phyloP scores from a whole-genome alignment of 1,140 invertebrate species.

The Subanguina moxae region DNA sequence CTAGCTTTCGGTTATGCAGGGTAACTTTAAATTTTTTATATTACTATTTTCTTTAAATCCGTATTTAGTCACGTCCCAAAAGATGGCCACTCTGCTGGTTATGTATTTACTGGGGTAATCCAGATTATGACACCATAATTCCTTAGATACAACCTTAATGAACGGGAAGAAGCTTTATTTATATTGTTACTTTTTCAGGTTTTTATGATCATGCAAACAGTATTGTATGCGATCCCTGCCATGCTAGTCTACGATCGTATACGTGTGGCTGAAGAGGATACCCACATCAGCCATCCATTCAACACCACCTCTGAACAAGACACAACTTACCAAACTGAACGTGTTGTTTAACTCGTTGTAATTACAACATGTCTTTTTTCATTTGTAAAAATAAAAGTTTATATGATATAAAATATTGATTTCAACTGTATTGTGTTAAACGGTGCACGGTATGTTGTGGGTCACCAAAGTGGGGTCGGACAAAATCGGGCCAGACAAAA shows the following conservation, averaged over 20 bases:
- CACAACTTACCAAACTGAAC: neutral
- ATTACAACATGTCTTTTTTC: no score
- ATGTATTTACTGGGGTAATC: constrained; percentile 39
- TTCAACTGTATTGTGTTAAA: no score
- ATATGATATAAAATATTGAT: no score
- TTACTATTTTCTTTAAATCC: no score
- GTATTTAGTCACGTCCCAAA: constrained; percentile 16
- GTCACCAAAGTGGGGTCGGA: no score
- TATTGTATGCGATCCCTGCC: constrained; percentile 36
- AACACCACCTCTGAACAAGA: neutral
- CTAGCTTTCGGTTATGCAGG: constrained; percentile 37
- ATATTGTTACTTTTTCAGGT: no score
- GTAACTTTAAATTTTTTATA: no score
- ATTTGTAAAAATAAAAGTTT: no score
- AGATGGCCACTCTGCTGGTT: constrained; percentile 38
- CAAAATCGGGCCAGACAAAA: no score
- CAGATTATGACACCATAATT: constrained; percentile 9
- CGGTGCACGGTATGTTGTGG: no score
- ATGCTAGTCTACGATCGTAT: constrained; percentile 23
- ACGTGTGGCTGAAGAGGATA: neutral
- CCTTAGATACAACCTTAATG: neutral
- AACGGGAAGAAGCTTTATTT: no score
- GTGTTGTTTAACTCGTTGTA: neutral
- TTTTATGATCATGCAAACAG: constrained; percentile 38
- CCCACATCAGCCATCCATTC: neutral